phyloP scores from a whole-genome alignment of 2,113 vertebrate genomes.

The Bos javanicus region DNA sequence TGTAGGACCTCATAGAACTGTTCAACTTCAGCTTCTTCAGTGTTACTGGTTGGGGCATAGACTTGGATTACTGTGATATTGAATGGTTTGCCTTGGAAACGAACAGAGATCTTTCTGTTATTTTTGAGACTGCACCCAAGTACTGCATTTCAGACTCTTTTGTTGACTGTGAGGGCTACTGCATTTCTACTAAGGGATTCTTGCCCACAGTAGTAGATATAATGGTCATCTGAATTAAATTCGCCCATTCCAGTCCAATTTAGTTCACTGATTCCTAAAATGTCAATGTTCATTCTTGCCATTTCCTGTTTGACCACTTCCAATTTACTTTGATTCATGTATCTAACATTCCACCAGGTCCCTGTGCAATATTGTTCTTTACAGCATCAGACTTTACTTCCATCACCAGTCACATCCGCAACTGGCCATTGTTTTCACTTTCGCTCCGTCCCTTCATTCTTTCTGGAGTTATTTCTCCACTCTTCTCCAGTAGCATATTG shows the following conservation, averaged over 20 bases:
- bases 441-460: neutral
- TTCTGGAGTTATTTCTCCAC: neutral
- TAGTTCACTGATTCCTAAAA: neutral
- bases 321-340: neutral
- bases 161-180: neutral
- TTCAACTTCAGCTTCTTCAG: neutral
- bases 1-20: neutral
- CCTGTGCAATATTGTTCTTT: neutral
- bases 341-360: neutral
- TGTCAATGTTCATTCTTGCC: fast-evolving
- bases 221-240: neutral
- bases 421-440: neutral
- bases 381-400: neutral
- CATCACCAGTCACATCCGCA: neutral
- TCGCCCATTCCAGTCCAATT: fast-evolving
- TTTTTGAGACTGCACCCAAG: neutral
- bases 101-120: neutral
- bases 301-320: neutral
- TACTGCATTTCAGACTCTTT: neutral
- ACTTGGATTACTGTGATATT: neutral
- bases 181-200: neutral
- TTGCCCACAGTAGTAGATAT: neutral
- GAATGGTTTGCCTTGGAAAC: neutral
- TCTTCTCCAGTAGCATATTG: neutral
- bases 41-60: neutral